These are phyloP conservation scores for Ispidina picta DNA, from an alignment of 2,797 vertebrate genomes.

Conservation along the genomic window DNA sequence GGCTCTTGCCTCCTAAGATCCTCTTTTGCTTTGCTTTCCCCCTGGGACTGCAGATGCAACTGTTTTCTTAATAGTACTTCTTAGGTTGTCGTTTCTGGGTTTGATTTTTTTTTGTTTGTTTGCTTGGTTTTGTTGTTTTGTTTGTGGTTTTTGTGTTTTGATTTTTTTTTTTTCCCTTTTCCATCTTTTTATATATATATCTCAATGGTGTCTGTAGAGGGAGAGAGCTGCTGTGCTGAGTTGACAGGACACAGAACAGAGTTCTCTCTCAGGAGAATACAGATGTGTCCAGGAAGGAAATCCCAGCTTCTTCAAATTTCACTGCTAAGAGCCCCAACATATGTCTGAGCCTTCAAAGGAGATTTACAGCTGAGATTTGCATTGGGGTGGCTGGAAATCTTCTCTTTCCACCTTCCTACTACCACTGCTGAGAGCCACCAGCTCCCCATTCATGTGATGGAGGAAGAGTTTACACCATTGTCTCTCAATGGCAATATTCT, in stretches of 20 bases:
- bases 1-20: not conserved
- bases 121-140: no score
- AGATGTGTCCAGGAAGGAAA: not conserved
- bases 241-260: not conserved
- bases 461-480: not conserved
- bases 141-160: not conserved
- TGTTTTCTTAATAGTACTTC: not conserved
- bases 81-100: not conserved
- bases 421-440: not conserved
- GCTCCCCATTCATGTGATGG: fast-evolving
- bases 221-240: not conserved
- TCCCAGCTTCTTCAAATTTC: not conserved
- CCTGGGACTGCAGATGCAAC: not conserved
- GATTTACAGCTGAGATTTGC: not conserved
- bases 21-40: not conserved
- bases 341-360: not conserved
- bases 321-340: not conserved
- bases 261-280: not conserved
- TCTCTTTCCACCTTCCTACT: not conserved
- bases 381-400: not conserved
- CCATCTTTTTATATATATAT: not conserved
- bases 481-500: fast-evolving
- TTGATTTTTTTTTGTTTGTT: no score
- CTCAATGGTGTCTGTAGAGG: not conserved
- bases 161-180: not conserved